Conservation (phyloP, 2,797 vertebrate genomes). For the Sebastes iracundus region DNA sequence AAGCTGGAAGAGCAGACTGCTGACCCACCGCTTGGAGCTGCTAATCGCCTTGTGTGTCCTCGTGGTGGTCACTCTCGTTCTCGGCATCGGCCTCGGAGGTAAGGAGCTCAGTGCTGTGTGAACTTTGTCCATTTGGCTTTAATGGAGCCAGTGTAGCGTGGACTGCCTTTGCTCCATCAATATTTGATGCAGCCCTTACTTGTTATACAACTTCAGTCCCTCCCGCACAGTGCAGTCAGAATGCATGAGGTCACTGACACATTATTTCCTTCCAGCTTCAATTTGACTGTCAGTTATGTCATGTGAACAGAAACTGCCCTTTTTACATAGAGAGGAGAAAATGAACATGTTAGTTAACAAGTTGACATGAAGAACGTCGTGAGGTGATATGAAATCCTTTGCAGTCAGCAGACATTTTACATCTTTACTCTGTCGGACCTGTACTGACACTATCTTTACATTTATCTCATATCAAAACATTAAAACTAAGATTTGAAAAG, state of each 20-base stretch:
- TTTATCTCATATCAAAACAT: background rate
- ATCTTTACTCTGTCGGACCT: background rate
- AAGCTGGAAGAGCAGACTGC: constrained; percentile 58
- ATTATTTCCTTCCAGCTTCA: background rate
- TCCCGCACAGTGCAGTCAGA: background rate
- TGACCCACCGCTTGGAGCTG: constrained; percentile 67
- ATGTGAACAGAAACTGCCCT: background rate
- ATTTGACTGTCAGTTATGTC: background rate
- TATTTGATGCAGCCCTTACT: constrained; percentile 57
- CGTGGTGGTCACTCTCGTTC: constrained; percentile 45
- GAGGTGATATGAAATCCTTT: background rate
- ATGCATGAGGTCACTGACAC: background rate
- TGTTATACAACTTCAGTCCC: constrained; percentile 24
- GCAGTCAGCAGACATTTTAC: too few relatives aligned
- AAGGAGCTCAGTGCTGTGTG: constrained; percentile 23
- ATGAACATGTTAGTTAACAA: background rate
- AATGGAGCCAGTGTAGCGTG: constrained; percentile 23
- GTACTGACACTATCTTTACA: accelerated
- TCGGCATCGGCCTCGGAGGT: constrained; percentile 82
- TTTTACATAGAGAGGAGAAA: too few relatives aligned
- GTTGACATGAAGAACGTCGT: background rate
- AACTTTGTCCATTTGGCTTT: background rate
- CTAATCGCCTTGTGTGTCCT: constrained; percentile 57
- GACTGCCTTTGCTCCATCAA: constrained; percentile 36
- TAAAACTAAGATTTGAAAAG: background rate